Evolutionary conservation across 2,113 vertebrate species (phyloP).

Genomic region (Dryoscopus gambensis): DNA sequence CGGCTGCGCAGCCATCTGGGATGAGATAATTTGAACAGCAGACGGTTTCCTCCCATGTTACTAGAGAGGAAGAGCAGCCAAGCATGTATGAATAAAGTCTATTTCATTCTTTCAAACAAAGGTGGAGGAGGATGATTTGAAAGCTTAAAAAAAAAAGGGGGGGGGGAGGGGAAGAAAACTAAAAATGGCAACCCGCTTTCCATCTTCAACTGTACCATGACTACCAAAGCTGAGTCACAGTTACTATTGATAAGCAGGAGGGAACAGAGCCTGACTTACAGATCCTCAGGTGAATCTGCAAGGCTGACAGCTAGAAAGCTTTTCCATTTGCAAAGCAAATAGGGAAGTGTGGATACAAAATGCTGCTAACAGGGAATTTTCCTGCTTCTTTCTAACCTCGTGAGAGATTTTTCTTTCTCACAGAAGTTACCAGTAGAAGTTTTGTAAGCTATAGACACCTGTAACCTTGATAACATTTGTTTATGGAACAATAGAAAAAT

Average conservation of each 20-base stretch:
- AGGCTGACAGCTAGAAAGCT: conserved; percentile 16
- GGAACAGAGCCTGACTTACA: neutral
- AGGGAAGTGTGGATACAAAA: too few species aligned
- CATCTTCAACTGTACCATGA: conserved; percentile 8
- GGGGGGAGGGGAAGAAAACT: neutral
- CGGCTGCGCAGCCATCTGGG: conserved; percentile 63
- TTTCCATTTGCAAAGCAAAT: neutral
- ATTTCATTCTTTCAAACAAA: conserved; percentile 67
- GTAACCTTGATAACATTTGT: too few species aligned
- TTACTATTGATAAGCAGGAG: conserved; percentile 22
- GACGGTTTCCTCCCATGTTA: conserved; percentile 65
- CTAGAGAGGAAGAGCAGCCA: conserved; percentile 67
- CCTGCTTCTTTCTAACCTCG: too few species aligned
- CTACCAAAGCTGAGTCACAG: conserved; percentile 56
- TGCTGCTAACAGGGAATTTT: too few species aligned
- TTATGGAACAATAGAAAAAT: too few species aligned
- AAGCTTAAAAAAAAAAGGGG: neutral
- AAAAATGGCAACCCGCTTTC: conserved; percentile 27
- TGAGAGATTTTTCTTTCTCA: too few species aligned
- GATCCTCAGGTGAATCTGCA: conserved; percentile 31
- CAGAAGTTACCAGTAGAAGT: too few species aligned
- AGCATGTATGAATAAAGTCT: conserved; percentile 68
- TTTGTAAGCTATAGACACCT: too few species aligned
- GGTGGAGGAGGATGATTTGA: conserved; percentile 50
- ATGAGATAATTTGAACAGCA: conserved; percentile 65